phyloP scores from a whole-genome alignment of 2,888 invertebrate species.

The Morinoia aosen region DNA sequence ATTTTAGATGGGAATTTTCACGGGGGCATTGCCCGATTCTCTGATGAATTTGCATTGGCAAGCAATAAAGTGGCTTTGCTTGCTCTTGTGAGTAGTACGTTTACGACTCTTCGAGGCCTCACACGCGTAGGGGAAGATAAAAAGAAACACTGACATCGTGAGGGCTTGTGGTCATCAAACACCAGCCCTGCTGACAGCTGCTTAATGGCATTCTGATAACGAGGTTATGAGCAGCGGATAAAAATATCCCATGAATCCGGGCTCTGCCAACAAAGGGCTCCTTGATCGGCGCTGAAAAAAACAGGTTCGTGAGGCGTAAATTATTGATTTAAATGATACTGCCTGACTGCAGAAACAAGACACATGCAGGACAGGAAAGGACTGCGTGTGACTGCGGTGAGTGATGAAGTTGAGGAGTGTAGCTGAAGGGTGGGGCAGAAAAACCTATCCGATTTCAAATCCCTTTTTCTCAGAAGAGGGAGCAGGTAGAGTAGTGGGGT shows the following conservation, averaged over 20 bases:
- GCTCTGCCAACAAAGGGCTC: not conserved
- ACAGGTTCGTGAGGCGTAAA: not conserved
- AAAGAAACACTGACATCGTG: not conserved
- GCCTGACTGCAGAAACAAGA: not conserved
- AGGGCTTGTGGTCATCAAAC: not conserved
- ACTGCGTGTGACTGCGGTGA: not conserved
- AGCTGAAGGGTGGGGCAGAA: no score
- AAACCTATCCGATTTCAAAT: no score
- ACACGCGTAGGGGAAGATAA: not conserved
- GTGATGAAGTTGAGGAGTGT: not conserved
- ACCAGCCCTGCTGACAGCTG: not conserved
- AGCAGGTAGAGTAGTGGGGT: no score
- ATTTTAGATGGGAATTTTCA: not conserved
- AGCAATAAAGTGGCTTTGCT: not conserved
- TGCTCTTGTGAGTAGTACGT: not conserved
- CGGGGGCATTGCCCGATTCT: not conserved
- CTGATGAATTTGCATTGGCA: not conserved
- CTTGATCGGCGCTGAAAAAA: not conserved
- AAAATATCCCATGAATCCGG: not conserved
- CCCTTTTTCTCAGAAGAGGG: no score
- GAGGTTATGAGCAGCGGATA: not conserved
- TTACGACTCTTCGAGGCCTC: not conserved
- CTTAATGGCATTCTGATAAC: conserved; percentile 16
- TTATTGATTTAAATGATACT: not conserved
- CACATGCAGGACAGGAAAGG: not conserved